Base-by-base conservation (phyloP, 2,888 invertebrate genomes). In the Eucriotettix oculatus region DNA sequence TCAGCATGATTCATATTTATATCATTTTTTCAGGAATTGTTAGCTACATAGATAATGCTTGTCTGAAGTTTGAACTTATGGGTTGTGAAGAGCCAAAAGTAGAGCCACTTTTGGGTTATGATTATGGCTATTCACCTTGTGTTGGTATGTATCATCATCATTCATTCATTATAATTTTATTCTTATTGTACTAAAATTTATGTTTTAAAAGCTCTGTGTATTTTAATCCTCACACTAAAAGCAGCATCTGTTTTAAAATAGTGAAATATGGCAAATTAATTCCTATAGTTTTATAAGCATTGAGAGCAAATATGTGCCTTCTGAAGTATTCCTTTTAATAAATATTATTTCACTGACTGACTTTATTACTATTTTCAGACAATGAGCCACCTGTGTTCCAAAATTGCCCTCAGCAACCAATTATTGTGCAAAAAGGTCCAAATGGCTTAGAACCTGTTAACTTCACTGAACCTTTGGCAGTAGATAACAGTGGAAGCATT, bases 381-480 rank as follows among this genome's bases (percentile, higher is more conserved):
- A 93, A 94, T 68, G 96, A 96, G 69, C 95, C 96, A 7, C 97
- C 96, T 41, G 87, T 91, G 10, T 97, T 97, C 83, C 90, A 91
- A 74, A 95, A 96, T 70, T 97, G 96, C 68, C 97, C 96, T 9
- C 90, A 90, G 68, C 90, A 92, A 69, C 92, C 95, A 10, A 87
- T 96, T 57, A 79, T 90, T 41, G 93, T 95, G 0, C 86, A 87
- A 69, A 90, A 90, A 60, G 93, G 94, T 68, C 81, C 85, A 0
- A 88, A 91, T 66, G 92, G 92, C 52, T 78, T 95, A 54, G 74
- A 91, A 63, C 89, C 94, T 0, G 90, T 94, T 0, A 92, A 93
- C 71, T 95, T 93, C 69, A 90, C 93, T 0, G 92, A 95, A 71
- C 96, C 96, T 5, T 86, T 88, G 1, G 95, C 96, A 12, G 83